phyloP scores from a whole-genome alignment of 2,888 invertebrate genomes.

The Allygus modestus region DNA sequence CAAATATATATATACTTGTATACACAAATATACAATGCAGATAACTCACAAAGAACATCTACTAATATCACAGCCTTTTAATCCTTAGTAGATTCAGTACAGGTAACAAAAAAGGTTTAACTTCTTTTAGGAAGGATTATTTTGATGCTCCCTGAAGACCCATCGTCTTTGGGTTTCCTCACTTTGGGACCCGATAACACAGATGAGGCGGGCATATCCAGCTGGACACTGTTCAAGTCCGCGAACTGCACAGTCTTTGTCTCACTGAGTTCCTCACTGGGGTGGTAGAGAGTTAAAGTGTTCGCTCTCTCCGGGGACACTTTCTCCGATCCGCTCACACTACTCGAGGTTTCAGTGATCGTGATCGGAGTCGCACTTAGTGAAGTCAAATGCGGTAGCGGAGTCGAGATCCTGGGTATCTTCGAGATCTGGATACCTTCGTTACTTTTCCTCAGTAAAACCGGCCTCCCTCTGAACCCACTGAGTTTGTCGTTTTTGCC shows the following conservation, averaged over 20 bases:
- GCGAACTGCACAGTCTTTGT: conserved; percentile 35
- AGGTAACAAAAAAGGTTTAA: conserved; percentile 2
- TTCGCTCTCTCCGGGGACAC: not conserved
- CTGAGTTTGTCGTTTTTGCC: not conserved
- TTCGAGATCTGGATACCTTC: not conserved
- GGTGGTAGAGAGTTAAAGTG: conserved; percentile 17
- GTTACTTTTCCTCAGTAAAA: not conserved
- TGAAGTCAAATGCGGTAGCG: not conserved
- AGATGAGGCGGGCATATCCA: not conserved
- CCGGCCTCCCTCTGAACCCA: not conserved
- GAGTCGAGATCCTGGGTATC: not conserved
- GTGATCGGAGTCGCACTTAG: not conserved
- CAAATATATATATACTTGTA: not conserved
- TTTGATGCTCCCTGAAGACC: not conserved
- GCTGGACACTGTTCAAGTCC: not conserved
- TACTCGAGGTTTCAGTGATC: not conserved
- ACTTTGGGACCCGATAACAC: conserved; percentile 19
- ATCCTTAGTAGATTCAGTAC: not conserved
- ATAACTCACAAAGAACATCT: not conserved
- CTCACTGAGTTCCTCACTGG: conserved; percentile 12
- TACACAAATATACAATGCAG: not conserved
- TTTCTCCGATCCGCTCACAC: not conserved
- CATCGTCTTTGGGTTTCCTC: conserved; percentile 10
- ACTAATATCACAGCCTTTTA: conserved; percentile 33
- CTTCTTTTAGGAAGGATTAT: conserved; percentile 24